Conservation (phyloP, 2,888 invertebrate genomes). For the Pinctada fucata region DNA sequence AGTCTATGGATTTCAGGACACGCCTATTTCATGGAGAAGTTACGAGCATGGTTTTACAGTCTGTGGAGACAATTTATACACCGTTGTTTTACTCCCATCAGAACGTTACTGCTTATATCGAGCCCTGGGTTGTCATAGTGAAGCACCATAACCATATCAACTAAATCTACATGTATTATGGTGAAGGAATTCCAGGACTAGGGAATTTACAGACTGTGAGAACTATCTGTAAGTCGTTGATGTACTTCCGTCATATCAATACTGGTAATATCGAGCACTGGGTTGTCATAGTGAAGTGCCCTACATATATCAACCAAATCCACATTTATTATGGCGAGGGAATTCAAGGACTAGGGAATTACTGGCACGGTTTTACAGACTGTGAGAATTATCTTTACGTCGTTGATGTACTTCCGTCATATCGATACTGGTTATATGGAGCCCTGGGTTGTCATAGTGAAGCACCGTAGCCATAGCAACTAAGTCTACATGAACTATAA, state of each 20-base stretch:
- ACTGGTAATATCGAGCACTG: too few relatives aligned
- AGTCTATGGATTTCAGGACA: constrained; percentile 70
- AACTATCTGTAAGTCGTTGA: constrained; percentile 4
- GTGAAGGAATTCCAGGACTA: background rate
- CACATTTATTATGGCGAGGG: background rate
- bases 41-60: constrained; percentile 65
- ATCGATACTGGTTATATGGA: too few relatives aligned
- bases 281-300: too few relatives aligned
- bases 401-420: background rate
- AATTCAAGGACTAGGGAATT: background rate
- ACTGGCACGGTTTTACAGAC: background rate
- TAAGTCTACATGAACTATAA: too few relatives aligned
- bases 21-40: constrained; percentile 61
- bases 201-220: background rate
- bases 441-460: too few relatives aligned
- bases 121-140: constrained; percentile 25
- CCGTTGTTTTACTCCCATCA: constrained; percentile 62
- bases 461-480: too few relatives aligned
- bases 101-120: constrained; percentile 67
- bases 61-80: constrained; percentile 69
- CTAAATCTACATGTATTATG: too few relatives aligned
- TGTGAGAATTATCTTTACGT: background rate
- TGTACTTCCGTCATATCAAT: too few relatives aligned
- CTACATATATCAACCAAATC: too few relatives aligned
- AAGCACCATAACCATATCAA: too few relatives aligned